These are phyloP conservation scores for Chrysochloris asiatica DNA, from an alignment of 2,113 vertebrate species.

Conservation along the genomic window DNA sequence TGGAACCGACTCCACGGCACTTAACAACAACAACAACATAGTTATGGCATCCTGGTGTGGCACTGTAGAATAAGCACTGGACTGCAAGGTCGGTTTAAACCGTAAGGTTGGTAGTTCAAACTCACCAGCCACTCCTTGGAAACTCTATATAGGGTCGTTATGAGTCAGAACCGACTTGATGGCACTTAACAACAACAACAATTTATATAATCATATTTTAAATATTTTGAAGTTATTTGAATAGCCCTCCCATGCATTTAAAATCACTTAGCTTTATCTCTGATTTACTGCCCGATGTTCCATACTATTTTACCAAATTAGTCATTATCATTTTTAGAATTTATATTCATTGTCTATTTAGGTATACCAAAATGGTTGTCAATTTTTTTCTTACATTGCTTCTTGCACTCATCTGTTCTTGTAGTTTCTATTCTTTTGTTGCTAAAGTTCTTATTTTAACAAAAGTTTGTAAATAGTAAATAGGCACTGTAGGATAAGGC, in stretches of 20 bases:
- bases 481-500: too few species aligned
- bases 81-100: too few species aligned
- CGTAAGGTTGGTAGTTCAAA: too few species aligned
- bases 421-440: not conserved
- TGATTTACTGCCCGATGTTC: not conserved
- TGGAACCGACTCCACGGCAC: too few species aligned
- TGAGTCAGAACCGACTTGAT: too few species aligned
- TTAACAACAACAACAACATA: too few species aligned
- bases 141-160: too few species aligned
- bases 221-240: not conserved
- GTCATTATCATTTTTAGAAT: not conserved
- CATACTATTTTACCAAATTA: too few species aligned
- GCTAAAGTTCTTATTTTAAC: not conserved
- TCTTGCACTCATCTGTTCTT: not conserved
- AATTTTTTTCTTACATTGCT: not conserved
- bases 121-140: too few species aligned
- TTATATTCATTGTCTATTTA: not conserved
- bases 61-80: too few species aligned
- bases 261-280: not conserved
- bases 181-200: too few species aligned
- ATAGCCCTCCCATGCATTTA: not conserved
- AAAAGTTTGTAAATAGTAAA: not conserved
- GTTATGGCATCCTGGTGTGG: too few species aligned
- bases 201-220: not conserved
- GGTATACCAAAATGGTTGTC: not conserved